phyloP scores from a whole-genome alignment of 2,113 vertebrate species.

The Scytalopus superciliaris region DNA sequence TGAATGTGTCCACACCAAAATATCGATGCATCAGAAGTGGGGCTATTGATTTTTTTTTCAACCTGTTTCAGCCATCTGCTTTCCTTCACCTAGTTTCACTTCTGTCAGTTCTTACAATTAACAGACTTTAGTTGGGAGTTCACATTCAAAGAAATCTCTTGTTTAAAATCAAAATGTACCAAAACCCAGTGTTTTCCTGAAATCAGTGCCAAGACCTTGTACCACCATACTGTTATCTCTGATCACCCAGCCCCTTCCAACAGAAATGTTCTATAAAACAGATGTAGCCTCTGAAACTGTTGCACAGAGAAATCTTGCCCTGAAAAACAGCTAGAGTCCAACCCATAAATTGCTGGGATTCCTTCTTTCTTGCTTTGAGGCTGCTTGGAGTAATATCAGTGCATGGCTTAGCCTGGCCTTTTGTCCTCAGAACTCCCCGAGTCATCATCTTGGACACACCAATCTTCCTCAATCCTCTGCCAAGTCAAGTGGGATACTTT shows the following conservation, averaged over 20 bases:
- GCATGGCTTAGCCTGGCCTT: not conserved
- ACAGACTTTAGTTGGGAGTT: not conserved
- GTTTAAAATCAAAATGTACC: not conserved
- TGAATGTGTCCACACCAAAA: slow-evolving; percentile 42
- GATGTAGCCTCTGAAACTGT: not conserved
- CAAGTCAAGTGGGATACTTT: not conserved
- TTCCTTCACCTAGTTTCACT: slow-evolving; percentile 6
- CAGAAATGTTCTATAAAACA: not conserved
- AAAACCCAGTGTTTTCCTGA: not conserved
- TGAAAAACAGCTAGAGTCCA: not conserved
- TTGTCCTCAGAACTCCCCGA: not conserved
- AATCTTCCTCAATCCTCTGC: not conserved
- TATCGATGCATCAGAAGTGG: slow-evolving; percentile 44
- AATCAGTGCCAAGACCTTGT: not conserved
- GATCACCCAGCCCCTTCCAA: not conserved
- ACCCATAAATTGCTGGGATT: not conserved
- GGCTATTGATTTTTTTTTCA: slow-evolving; percentile 60
- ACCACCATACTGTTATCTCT: not conserved
- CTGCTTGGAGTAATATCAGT: not conserved
- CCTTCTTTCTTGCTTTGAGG: not conserved
- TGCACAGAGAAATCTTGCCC: not conserved
- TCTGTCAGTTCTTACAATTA: slow-evolving; percentile 8
- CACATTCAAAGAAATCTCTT: not conserved
- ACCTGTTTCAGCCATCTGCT: slow-evolving; percentile 38
- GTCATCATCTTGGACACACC: not conserved